Conservation (phyloP, 2,113 vertebrate species). For the Elgaria multicarinata region DNA sequence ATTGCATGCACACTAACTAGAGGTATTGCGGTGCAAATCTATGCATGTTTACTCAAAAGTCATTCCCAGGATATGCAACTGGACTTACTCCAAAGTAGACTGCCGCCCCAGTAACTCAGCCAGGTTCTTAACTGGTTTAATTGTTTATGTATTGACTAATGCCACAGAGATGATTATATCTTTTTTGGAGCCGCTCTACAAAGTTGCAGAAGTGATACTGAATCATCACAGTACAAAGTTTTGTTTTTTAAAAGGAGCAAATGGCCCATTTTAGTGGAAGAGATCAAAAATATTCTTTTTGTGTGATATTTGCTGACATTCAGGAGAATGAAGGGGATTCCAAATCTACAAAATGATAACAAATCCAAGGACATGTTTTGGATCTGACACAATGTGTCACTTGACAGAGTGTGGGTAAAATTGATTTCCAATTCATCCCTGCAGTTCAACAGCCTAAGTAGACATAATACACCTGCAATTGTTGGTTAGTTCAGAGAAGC, state of each 20-base stretch:
- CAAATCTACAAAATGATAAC: not conserved
- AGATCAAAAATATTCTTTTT: not conserved
- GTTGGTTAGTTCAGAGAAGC: constrained; percentile 11
- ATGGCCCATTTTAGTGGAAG: not conserved
- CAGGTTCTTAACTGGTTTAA: not conserved
- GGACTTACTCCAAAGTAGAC: not conserved
- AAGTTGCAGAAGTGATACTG: not conserved
- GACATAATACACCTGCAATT: constrained; percentile 13
- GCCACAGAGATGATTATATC: not conserved
- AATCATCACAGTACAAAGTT: not conserved
- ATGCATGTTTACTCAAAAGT: not conserved
- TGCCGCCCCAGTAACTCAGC: not conserved
- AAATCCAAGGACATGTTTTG: constrained; percentile 14
- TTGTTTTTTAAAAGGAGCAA: not conserved
- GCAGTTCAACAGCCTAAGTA: constrained; percentile 19
- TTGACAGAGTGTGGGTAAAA: constrained; percentile 45
- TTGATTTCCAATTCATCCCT: constrained; percentile 43
- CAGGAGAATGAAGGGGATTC: not conserved
- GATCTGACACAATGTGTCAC: constrained; percentile 22
- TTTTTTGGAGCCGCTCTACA: constrained; percentile 27
- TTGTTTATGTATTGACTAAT: constrained; percentile 6
- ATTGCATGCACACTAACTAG: not conserved
- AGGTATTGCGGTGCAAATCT: not conserved
- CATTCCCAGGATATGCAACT: not conserved
- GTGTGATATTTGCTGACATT: not conserved